Base-by-base conservation (phyloP, 2,797 vertebrate species). In the Synaphobranchus kaupii region DNA sequence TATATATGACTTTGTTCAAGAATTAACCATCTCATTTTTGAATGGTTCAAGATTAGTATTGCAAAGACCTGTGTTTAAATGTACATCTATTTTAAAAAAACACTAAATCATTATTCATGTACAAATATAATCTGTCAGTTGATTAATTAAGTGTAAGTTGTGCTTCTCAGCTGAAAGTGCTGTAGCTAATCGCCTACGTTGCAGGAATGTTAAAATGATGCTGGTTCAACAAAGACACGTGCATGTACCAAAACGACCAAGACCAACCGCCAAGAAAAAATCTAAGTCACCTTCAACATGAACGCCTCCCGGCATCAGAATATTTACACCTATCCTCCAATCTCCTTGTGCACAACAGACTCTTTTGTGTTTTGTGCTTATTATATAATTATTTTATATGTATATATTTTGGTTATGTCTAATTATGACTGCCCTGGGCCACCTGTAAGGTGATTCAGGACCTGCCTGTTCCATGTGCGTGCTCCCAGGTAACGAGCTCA, bases 81-180 rank as follows among this genome's bases (percentile, higher is more conserved):
- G 76, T 80, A 48, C 76, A 48, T 80, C 76, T 80, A 80, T 48
- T 50, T n/a, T 50, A 9, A 17, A 22, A 48, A 80, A 80, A 80
- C 44, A 80, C 22, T 1, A 80, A 48, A 80, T 80, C 20, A 48
- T 80, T 80, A 80, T 48, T 80, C 44, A 80, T 48, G 47, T 80
- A 80, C 47, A 80, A 47, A 80, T 48, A 80, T 80, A 48, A 48
- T 80, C 47, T 80, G 76, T 80, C 76, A 80, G 48, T 78, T 80
- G 76, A 47, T 80, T 80, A 80, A 80, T 80, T 80, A 25, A 78
- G 20, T 48, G 44, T 80, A 48, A 80, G 7, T 48, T 80, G 76
- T 80, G 76, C 76, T 80, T 80, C 48, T 48, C 76, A 80, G 76
- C 73, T 44, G 34, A 78, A 78, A 78, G 73, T 78, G 73, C 76